Evolutionary conservation across 2,888 invertebrate genomes (phyloP).

Genomic region (Polyploca ridens): DNA sequence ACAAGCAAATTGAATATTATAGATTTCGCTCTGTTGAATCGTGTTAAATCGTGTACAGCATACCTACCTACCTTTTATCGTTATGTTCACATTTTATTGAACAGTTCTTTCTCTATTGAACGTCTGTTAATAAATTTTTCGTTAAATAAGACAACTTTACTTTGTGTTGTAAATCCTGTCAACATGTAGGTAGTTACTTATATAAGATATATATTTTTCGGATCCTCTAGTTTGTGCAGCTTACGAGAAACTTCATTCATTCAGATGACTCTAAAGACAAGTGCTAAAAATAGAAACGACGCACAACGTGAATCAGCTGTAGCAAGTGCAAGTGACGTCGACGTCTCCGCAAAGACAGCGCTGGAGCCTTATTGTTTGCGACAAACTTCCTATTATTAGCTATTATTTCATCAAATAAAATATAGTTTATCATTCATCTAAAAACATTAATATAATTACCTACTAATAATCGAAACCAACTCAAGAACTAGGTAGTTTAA

Average conservation of each 20-base stretch:
- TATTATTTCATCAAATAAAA: no score
- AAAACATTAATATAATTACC: no score
- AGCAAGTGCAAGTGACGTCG: slow-evolving; percentile 54
- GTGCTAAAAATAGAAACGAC: slow-evolving; percentile 66
- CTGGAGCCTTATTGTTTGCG: no score
- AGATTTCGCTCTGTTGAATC: slow-evolving; percentile 22
- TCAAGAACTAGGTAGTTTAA: no score
- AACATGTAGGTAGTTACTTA: no score
- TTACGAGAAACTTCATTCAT: slow-evolving; percentile 42
- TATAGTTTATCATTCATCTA: no score
- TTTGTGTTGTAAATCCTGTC: no score
- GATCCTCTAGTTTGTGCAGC: slow-evolving; percentile 15
- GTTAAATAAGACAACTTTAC: background rate
- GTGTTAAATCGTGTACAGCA: slow-evolving; percentile 25
- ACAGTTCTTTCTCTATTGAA: background rate
- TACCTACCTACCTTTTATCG: slow-evolving; percentile 15
- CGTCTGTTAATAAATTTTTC: no score
- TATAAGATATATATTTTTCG: no score
- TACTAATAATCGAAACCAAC: no score
- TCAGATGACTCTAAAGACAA: slow-evolving; percentile 54
- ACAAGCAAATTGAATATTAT: slow-evolving; percentile 29
- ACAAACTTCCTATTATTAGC: background rate
- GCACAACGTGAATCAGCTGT: slow-evolving; percentile 67
- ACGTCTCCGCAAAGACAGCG: slow-evolving; percentile 7
- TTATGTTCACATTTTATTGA: slow-evolving; percentile 10